Conservation (phyloP, 2,888 invertebrate genomes). For the Lacanobia wlatinum region DNA sequence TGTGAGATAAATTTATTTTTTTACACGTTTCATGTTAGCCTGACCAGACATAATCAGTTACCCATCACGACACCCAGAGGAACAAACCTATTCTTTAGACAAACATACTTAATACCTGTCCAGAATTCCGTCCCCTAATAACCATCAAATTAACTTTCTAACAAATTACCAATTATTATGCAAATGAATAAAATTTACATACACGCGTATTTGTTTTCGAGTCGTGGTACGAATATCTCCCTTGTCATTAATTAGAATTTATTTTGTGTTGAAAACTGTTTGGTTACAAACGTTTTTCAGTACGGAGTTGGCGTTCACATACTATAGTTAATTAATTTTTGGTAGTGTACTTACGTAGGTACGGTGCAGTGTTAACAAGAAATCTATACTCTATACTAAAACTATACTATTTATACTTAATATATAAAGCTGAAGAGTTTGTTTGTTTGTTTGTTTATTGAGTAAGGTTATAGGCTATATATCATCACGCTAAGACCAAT, state of each 20-base stretch:
- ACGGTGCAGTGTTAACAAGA: constrained; percentile 2
- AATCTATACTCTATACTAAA: too few relatives aligned
- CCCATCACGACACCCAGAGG: constrained; percentile 23
- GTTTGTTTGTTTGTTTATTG: too few relatives aligned
- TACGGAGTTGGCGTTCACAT: constrained; percentile 41
- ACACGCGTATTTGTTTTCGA: constrained; percentile 50
- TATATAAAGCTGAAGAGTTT: too few relatives aligned
- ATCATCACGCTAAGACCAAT: too few relatives aligned
- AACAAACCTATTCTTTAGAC: constrained; percentile 8
- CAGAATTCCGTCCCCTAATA: constrained; percentile 43
- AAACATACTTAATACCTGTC: constrained; percentile 43
- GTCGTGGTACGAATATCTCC: constrained; percentile 43
- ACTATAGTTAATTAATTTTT: constrained; percentile 42
- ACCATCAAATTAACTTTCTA: constrained; percentile 51
- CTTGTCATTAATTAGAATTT: constrained; percentile 56
- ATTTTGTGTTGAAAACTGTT: constrained; percentile 51
- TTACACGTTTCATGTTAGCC: constrained; percentile 5
- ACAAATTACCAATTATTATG: constrained; percentile 62
- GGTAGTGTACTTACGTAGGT: constrained; percentile 18
- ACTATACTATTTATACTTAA: too few relatives aligned
- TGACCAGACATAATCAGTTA: constrained; percentile 41
- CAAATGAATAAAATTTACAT: constrained; percentile 51
- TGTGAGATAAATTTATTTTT: background rate
- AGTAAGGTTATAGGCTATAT: too few relatives aligned
- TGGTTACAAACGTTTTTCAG: constrained; percentile 35